Percentiles rank a stretch among this genome's conserved stretches.
Evolutionary conservation across 1,140 invertebrate genomes (phyloP).

Genomic region (Atta cephalotes): DNA sequence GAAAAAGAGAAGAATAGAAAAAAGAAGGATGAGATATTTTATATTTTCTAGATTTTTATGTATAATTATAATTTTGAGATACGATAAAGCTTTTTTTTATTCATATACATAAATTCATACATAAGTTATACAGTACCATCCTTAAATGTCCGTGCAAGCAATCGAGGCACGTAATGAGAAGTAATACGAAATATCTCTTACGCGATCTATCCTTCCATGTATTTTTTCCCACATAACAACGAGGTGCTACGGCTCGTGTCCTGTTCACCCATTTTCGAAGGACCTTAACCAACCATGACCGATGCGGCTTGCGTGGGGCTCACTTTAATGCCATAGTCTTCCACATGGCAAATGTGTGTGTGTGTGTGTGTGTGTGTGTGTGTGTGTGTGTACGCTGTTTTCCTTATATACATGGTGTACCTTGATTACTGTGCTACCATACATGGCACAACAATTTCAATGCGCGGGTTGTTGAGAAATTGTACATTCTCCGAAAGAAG

Average conservation of each 20-base stretch:
- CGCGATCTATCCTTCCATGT: slow-evolving; percentile 77
- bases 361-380: not conserved
- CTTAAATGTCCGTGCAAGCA: not conserved
- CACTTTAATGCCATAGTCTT: slow-evolving; percentile 51
- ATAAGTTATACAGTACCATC: not conserved
- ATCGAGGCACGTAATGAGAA: slow-evolving; percentile 52
- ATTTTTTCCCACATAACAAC: slow-evolving; percentile 81
- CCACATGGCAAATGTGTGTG: not conserved
- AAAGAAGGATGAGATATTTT: not conserved
- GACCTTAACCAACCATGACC: slow-evolving; percentile 84
- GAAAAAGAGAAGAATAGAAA: not conserved
- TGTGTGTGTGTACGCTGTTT: slow-evolving; percentile 28
- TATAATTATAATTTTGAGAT: not conserved
- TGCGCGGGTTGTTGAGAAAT: slow-evolving; percentile 48
- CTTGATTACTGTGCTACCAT: slow-evolving; percentile 40
- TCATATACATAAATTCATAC: not conserved
- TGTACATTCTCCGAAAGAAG: slow-evolving; percentile 22
- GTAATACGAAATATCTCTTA: slow-evolving; percentile 49
- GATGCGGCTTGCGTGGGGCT: slow-evolving; percentile 73
- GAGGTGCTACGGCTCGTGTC: slow-evolving; percentile 78
- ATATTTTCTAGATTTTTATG: not conserved
- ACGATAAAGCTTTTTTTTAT: not conserved
- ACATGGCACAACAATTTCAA: slow-evolving; percentile 54
- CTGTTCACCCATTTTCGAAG: slow-evolving; percentile 85
- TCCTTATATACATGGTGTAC: slow-evolving; percentile 61